These are phyloP conservation scores for Liolophura sinensis DNA, from an alignment of 1,140 invertebrate genomes.

Conservation along the genomic window DNA sequence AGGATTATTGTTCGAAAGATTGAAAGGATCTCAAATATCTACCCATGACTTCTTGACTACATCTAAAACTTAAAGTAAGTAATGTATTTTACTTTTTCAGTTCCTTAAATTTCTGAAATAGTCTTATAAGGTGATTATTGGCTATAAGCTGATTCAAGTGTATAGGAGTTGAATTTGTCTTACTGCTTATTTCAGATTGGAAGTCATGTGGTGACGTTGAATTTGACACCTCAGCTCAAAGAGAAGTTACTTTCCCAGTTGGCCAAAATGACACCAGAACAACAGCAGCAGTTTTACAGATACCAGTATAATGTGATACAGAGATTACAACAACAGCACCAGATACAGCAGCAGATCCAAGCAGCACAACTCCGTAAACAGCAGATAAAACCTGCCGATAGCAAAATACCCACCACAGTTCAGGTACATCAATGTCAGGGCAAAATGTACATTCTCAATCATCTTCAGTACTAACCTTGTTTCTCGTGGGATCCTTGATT, in stretches of 20 bases:
- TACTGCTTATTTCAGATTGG: slow-evolving; percentile 30
- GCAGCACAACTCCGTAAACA: slow-evolving; percentile 13
- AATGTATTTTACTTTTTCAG: too few species aligned
- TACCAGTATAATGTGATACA: slow-evolving; percentile 32
- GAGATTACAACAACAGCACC: slow-evolving; percentile 30
- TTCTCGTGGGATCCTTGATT: too few species aligned
- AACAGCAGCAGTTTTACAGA: slow-evolving; percentile 39
- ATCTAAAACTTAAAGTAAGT: too few species aligned
- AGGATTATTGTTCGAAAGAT: too few species aligned
- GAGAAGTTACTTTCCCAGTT: slow-evolving; percentile 41
- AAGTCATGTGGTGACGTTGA: slow-evolving; percentile 35
- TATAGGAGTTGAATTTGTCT: too few species aligned
- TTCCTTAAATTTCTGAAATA: too few species aligned
- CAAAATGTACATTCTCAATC: too few species aligned
- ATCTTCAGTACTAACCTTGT: too few species aligned
- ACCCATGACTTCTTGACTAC: too few species aligned
- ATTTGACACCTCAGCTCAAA: slow-evolving; percentile 39
- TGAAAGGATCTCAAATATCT: too few species aligned
- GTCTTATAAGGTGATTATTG: too few species aligned
- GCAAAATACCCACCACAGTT: slow-evolving; percentile 17
- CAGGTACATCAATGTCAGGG: slow-evolving; percentile 13
- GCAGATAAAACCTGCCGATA: slow-evolving; percentile 10
- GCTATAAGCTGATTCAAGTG: too few species aligned
- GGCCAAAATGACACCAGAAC: slow-evolving; percentile 42
- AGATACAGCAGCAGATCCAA: slow-evolving; percentile 12